Conservation (phyloP, 2,113 vertebrate species). For the Tragelaphus strepsiceros region DNA sequence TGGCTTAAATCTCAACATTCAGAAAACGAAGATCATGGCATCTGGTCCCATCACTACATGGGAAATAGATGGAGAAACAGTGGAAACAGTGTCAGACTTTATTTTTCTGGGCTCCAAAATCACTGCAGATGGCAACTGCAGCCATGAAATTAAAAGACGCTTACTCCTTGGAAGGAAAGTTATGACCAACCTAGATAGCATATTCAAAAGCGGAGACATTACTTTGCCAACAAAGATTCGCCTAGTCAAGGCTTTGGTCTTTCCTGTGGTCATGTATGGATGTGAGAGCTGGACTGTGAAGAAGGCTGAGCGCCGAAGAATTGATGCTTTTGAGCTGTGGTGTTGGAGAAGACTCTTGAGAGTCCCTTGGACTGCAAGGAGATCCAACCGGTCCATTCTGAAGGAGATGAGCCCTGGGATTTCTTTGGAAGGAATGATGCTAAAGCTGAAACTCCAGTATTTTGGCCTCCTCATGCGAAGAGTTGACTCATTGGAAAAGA, state of each 20-base stretch:
- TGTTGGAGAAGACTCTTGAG: not conserved
- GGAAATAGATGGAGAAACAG: no score
- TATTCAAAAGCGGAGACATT: not conserved
- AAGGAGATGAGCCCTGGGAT: not conserved
- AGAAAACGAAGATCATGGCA: no score
- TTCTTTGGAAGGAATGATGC: not conserved
- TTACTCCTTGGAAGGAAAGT: not conserved
- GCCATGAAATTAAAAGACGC: not conserved
- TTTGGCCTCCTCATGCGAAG: not conserved
- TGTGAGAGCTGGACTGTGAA: not conserved
- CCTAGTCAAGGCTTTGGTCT: not conserved
- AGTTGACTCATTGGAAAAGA: not conserved
- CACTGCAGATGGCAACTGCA: not conserved
- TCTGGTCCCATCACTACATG: no score
- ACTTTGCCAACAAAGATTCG: not conserved
- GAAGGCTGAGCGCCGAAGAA: not conserved
- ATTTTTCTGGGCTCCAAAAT: not conserved
- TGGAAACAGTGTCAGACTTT: no score
- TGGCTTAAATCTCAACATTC: no score
- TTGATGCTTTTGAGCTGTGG: not conserved
- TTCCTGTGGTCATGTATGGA: not conserved
- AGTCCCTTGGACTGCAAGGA: not conserved
- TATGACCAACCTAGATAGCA: not conserved
- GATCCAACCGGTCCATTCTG: not conserved
- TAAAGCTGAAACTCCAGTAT: not conserved